Evolutionary conservation across 64 coral and sea anemone genomes (phyloP).

Genomic region (Astreopora myriophthalma): DNA sequence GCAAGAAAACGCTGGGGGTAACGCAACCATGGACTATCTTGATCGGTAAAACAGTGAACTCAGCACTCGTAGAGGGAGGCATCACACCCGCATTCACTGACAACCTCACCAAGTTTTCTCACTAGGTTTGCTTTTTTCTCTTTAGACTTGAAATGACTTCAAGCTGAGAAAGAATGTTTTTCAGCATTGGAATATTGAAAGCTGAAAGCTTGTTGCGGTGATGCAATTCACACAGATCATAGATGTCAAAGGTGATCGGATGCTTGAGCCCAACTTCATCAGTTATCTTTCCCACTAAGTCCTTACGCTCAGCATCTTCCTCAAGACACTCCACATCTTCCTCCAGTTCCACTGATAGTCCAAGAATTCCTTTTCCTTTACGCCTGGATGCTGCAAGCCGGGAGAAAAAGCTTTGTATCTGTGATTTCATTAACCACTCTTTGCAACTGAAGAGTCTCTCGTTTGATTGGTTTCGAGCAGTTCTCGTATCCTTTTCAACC

Average conservation of each 20-base stretch:
- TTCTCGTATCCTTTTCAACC: conserved; percentile 57
- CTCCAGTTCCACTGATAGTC: conserved; percentile 36
- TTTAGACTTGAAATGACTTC: conserved; percentile 55
- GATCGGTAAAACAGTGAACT: too few species aligned
- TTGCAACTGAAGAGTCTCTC: conserved; percentile 19
- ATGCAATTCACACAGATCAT: conserved; percentile 55
- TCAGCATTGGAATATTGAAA: conserved; percentile 60
- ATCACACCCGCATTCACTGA: background rate
- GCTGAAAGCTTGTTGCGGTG: background rate
- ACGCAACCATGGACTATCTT: too few species aligned
- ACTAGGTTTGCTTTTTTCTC: conserved; percentile 22
- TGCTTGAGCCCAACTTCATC: conserved; percentile 49
- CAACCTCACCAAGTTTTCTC: background rate
- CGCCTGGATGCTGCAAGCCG: conserved; percentile 23
- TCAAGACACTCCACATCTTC: conserved; percentile 50
- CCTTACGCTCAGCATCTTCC: conserved; percentile 16
- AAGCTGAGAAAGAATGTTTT: conserved; percentile 32
- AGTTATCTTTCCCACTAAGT: conserved; percentile 9
- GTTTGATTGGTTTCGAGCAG: conserved; percentile 31
- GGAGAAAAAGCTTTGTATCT: conserved; percentile 50
- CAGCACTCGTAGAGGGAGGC: background rate
- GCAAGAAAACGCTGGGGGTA: too few species aligned
- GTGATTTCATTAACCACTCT: conserved; percentile 44
- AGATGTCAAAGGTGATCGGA: conserved; percentile 63
- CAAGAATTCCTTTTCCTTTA: background rate